A percentile compares a stretch with the other conserved stretches of the same genome.
Evolutionary conservation across 2,888 invertebrate genomes (phyloP).

Genomic region (Ophion obscuratus): DNA sequence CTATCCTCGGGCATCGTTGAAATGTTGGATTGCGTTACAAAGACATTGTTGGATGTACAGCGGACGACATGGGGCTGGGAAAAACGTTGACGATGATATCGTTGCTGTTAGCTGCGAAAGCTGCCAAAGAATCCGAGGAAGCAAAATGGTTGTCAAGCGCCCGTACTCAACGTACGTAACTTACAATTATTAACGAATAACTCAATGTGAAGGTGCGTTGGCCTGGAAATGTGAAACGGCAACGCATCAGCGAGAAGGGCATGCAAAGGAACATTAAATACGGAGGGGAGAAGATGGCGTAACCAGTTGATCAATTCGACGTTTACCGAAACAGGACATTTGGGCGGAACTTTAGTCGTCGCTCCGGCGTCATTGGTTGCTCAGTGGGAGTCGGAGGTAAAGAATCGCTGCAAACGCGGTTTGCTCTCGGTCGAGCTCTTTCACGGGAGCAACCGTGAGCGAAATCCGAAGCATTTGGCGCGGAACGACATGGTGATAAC

Average conservation of each 20-base stretch:
- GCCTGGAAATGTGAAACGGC: background rate
- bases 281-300: background rate
- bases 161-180: slow-evolving; percentile 68
- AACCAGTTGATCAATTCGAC: background rate
- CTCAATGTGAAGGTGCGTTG: background rate
- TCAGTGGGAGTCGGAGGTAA: slow-evolving; percentile 95
- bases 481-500: slow-evolving; percentile 93
- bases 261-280: too few species aligned
- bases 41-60: slow-evolving; percentile 77
- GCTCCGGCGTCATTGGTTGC: slow-evolving; percentile 96
- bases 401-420: slow-evolving; percentile 87
- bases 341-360: slow-evolving; percentile 93
- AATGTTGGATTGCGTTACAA: background rate
- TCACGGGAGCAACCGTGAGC: slow-evolving; percentile 93
- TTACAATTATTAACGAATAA: background rate
- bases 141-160: slow-evolving; percentile 70
- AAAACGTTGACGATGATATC: slow-evolving; percentile 94
- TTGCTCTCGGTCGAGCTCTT: slow-evolving; percentile 88
- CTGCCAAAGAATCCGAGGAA: slow-evolving; percentile 65
- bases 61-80: slow-evolving; percentile 93
- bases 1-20: too few species aligned
- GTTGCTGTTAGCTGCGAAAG: slow-evolving; percentile 85
- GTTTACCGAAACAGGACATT: slow-evolving; percentile 73
- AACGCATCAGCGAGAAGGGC: too few species aligned
- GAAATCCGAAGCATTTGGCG: slow-evolving; percentile 85